phyloP scores from a whole-genome alignment of 2,888 invertebrate genomes.

The Polydrusus tereticollis region DNA sequence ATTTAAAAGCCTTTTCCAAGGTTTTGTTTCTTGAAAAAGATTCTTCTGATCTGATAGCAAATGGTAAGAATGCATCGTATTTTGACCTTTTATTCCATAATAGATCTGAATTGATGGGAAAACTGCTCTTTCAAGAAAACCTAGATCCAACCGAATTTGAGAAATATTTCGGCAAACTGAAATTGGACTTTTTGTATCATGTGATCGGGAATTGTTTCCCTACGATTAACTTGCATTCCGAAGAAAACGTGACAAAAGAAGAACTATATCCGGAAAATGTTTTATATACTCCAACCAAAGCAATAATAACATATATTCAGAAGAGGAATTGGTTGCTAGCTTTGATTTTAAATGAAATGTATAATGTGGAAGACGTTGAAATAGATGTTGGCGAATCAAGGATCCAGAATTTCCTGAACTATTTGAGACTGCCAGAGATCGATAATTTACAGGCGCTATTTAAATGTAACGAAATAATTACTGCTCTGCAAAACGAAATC shows the following conservation, averaged over 20 bases:
- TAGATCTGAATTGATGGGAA: slow-evolving; percentile 75
- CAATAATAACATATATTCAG: slow-evolving; percentile 74
- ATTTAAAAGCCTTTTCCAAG: slow-evolving; percentile 72
- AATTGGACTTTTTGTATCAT: slow-evolving; percentile 81
- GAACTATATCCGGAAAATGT: slow-evolving; percentile 66
- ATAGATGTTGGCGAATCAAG: slow-evolving; percentile 69
- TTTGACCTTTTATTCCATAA: slow-evolving; percentile 71
- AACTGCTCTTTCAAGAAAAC: slow-evolving; percentile 77
- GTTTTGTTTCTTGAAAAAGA: slow-evolving; percentile 64
- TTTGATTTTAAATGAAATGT: slow-evolving; percentile 76
- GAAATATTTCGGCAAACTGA: slow-evolving; percentile 76
- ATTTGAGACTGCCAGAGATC: slow-evolving; percentile 71
- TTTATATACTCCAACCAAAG: slow-evolving; percentile 67
- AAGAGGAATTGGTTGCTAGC: slow-evolving; percentile 78
- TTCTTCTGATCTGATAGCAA: slow-evolving; percentile 60
- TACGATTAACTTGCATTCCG: slow-evolving; percentile 69
- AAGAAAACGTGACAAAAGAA: slow-evolving; percentile 68
- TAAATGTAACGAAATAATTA: slow-evolving; percentile 72
- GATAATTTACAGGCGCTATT: slow-evolving; percentile 71
- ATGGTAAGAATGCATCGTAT: slow-evolving; percentile 65
- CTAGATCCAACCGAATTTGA: slow-evolving; percentile 79
- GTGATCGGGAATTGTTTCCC: slow-evolving; percentile 81
- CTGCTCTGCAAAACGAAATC: slow-evolving; percentile 71
- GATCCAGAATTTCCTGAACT: slow-evolving; percentile 73
- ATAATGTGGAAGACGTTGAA: slow-evolving; percentile 68